These are phyloP conservation scores for Boloria selene DNA, from an alignment of 2,888 invertebrate genomes.

Conservation along the genomic window DNA sequence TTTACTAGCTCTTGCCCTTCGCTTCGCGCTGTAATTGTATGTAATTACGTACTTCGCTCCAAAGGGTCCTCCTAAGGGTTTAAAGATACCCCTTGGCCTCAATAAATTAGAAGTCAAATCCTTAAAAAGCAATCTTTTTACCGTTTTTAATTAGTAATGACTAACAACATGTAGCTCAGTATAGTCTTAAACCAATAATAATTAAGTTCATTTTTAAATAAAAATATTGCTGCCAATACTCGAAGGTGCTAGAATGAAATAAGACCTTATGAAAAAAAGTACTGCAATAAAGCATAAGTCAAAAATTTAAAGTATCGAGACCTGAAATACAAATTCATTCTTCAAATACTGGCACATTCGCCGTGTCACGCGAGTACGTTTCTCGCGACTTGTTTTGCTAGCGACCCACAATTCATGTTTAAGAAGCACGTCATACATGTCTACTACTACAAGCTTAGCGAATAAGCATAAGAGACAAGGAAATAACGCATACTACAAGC, in stretches of 20 bases:
- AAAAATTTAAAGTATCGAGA: conserved; percentile 36
- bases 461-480: neutral
- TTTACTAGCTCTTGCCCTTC: too few species aligned
- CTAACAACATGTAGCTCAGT: too few species aligned
- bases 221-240: neutral
- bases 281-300: conserved; percentile 17
- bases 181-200: too few species aligned
- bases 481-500: neutral
- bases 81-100: too few species aligned
- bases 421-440: conserved; percentile 21
- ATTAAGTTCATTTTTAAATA: neutral
- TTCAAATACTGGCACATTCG: conserved; percentile 39
- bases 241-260: neutral
- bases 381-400: conserved; percentile 39
- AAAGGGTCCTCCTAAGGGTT: too few species aligned
- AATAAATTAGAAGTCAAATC: too few species aligned
- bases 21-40: too few species aligned
- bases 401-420: conserved; percentile 37
- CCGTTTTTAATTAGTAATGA: too few species aligned
- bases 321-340: conserved; percentile 38
- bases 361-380: conserved; percentile 40
- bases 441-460: conserved; percentile 20
- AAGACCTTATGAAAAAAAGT: conserved; percentile 5
- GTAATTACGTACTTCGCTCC: too few species aligned
- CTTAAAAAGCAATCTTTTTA: too few species aligned